Percentiles rank a stretch among this genome's conserved stretches.
These are phyloP conservation scores for Xestia c-nigrum DNA, from an alignment of 2,888 invertebrate species.

Conservation along the genomic window DNA sequence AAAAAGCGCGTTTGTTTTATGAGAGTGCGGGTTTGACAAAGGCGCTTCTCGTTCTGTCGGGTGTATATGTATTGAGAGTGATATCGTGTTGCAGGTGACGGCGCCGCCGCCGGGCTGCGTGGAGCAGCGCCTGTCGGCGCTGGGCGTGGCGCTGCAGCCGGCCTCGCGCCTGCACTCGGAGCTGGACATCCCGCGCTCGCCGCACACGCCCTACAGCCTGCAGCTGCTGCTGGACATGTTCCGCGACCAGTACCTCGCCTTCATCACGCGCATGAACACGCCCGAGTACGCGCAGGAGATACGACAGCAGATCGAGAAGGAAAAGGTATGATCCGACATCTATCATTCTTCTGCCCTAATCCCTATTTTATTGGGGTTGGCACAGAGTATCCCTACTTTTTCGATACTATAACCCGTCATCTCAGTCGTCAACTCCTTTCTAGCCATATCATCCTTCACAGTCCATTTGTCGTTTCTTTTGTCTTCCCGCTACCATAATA, in stretches of 20 bases:
- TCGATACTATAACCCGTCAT: background rate
- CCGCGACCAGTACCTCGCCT: constrained; percentile 95
- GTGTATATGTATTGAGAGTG: background rate
- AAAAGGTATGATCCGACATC: constrained; percentile 90
- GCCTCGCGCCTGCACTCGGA: constrained; percentile 93
- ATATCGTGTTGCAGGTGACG: constrained; percentile 82
- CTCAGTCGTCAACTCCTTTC: background rate
- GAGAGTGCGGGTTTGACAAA: background rate
- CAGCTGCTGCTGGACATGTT: constrained; percentile 97
- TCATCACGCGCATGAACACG: constrained; percentile 96
- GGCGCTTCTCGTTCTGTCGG: background rate
- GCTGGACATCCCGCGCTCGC: constrained; percentile 95
- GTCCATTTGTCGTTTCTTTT: background rate
- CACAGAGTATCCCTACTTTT: background rate
- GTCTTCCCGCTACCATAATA: background rate
- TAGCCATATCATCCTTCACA: background rate
- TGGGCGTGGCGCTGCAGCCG: constrained; percentile 93
- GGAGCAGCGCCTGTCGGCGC: constrained; percentile 96
- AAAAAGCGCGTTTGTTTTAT: background rate
- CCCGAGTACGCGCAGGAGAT: constrained; percentile 94
- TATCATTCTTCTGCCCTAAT: background rate
- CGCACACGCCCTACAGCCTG: constrained; percentile 95
- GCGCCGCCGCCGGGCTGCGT: constrained; percentile 98
- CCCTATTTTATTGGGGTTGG: background rate
- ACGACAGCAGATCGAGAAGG: constrained; percentile 94